A percentile compares a stretch with the other conserved stretches of the same genome.
phyloP scores from a whole-genome alignment of 2,888 invertebrate genomes.

The Oscheius sp. region DNA sequence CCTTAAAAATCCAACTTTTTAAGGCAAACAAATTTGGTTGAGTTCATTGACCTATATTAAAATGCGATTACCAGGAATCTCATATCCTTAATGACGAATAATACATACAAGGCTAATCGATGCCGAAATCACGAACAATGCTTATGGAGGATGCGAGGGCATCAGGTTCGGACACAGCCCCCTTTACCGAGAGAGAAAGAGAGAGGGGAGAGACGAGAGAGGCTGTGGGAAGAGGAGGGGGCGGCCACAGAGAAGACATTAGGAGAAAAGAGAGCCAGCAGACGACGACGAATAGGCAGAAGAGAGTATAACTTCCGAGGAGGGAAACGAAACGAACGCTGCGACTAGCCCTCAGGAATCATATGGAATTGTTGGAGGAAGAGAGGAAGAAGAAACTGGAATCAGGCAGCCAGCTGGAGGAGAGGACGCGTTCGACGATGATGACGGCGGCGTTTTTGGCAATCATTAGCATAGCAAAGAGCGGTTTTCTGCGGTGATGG shows the following conservation, averaged over 20 bases:
- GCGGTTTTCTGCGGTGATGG: no score
- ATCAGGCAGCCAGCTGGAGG: not conserved
- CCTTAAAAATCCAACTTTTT: no score
- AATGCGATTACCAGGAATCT: not conserved
- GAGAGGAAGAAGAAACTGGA: not conserved
- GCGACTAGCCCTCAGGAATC: not conserved
- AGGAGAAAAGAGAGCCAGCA: not conserved
- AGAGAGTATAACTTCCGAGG: no score
- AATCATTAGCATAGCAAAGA: no score
- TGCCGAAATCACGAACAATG: slow-evolving; percentile 16
- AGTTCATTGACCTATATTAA: no score
- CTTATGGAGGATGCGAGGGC: slow-evolving; percentile 16
- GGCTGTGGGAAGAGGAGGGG: not conserved
- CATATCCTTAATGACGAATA: no score
- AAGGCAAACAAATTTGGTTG: no score
- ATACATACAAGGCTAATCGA: not conserved
- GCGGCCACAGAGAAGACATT: not conserved
- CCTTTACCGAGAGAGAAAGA: not conserved
- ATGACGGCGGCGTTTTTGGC: no score
- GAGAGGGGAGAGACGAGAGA: slow-evolving; percentile 6
- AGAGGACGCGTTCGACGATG: no score
- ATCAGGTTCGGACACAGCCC: slow-evolving; percentile 8
- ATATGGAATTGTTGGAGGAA: not conserved
- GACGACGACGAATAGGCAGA: no score
- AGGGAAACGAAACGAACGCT: not conserved